phyloP scores from a whole-genome alignment of 2,888 invertebrate genomes.

The Lypha dubia region DNA sequence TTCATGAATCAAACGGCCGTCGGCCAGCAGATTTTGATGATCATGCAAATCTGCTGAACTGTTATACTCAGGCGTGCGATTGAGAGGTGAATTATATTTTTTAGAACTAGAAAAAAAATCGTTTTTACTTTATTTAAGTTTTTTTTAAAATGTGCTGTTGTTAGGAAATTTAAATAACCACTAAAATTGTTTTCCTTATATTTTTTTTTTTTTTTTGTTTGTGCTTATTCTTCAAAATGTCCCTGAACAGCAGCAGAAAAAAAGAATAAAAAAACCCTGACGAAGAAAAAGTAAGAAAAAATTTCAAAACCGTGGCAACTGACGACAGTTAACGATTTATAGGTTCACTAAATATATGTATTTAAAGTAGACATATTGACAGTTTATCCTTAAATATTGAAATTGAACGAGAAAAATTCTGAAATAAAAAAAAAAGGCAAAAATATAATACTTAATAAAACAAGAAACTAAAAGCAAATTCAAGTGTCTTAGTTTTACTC shows the following conservation, averaged over 20 bases:
- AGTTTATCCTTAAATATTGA: constrained; percentile 77
- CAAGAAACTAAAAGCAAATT: constrained; percentile 63
- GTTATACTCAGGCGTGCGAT: constrained; percentile 78
- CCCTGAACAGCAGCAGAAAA: constrained; percentile 55
- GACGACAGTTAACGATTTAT: constrained; percentile 77
- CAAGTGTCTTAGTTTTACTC: constrained; percentile 65
- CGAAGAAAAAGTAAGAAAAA: constrained; percentile 52
- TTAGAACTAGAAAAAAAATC: constrained; percentile 75
- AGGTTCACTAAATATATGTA: constrained; percentile 78
- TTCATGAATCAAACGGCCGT: constrained; percentile 78
- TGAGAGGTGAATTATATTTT: constrained; percentile 78
- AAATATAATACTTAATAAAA: constrained; percentile 66
- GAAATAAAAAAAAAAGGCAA: constrained; percentile 60
- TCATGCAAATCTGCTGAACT: constrained; percentile 78
- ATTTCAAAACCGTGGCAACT: constrained; percentile 71
- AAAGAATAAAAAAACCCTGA: constrained; percentile 21
- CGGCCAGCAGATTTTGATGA: constrained; percentile 75
- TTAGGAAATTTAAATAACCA: constrained; percentile 63
- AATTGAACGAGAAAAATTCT: constrained; percentile 71
- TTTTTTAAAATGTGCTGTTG: constrained; percentile 52
- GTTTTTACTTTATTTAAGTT: constrained; percentile 21
- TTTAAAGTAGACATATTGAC: constrained; percentile 78
- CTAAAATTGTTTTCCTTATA: constrained; percentile 26
- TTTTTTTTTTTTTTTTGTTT: not conserved
- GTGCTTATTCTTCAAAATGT: constrained; percentile 33